phyloP scores from a whole-genome alignment of 2,888 invertebrate genomes.

The Biston stratarius region DNA sequence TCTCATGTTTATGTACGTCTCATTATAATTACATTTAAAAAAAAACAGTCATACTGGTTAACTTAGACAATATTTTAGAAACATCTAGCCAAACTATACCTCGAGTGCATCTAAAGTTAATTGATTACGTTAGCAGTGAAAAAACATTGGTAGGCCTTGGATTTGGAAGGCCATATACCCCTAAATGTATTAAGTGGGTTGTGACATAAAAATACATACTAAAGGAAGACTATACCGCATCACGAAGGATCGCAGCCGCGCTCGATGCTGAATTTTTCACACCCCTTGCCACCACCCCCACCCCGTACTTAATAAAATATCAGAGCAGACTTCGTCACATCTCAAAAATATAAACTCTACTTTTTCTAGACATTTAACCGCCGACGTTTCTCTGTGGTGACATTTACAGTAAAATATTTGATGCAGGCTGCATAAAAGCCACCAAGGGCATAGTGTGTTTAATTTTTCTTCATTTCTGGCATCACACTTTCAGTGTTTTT shows the following conservation, averaged over 20 bases:
- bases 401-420: neutral
- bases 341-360: conserved; percentile 56
- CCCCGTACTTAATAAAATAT: conserved; percentile 77
- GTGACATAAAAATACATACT: conserved; percentile 66
- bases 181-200: conserved; percentile 57
- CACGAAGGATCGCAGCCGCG: conserved; percentile 57
- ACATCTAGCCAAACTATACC: too few species aligned
- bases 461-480: too few species aligned
- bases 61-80: too few species aligned
- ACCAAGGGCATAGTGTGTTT: too few species aligned
- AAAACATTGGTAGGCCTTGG: conserved; percentile 29
- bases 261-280: conserved; percentile 74
- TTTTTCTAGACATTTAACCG: conserved; percentile 34
- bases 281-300: conserved; percentile 55
- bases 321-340: conserved; percentile 76
- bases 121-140: neutral
- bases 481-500: too few species aligned
- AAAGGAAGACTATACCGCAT: conserved; percentile 63
- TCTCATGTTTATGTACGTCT: too few species aligned
- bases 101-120: too few species aligned
- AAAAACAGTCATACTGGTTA: too few species aligned
- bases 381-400: conserved; percentile 7
- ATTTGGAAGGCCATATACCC: conserved; percentile 47
- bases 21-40: too few species aligned
- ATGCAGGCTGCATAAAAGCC: too few species aligned